These are phyloP conservation scores for Silurus asotus DNA, from an alignment of 2,113 vertebrate genomes.

Conservation along the genomic window DNA sequence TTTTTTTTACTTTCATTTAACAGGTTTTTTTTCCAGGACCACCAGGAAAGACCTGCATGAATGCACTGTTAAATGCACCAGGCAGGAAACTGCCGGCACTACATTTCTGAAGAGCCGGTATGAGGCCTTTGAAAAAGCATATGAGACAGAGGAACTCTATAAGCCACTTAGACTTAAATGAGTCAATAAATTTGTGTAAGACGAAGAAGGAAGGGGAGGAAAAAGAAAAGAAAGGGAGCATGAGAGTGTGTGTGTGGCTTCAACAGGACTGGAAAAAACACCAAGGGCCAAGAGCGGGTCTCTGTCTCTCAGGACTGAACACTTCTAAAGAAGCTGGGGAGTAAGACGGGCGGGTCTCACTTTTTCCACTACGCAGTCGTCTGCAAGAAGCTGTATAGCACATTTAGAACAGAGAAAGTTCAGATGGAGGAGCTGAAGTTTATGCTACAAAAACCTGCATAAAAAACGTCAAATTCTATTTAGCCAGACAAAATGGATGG, in stretches of 20 bases:
- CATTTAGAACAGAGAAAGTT: constrained; percentile 21
- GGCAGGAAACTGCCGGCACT: neutral
- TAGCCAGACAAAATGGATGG: neutral
- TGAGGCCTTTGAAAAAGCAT: constrained; percentile 42
- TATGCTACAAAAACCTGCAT: neutral
- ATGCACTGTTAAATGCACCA: neutral
- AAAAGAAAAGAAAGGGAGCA: neutral
- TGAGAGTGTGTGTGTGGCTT: neutral
- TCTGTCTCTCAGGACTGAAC: constrained; percentile 35
- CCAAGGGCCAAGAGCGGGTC: constrained; percentile 29
- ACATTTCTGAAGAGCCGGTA: neutral
- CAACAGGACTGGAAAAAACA: constrained; percentile 30
- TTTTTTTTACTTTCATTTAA: neutral
- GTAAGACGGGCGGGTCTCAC: constrained; percentile 40
- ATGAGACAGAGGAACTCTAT: constrained; percentile 16
- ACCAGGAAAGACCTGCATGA: constrained; percentile 9
- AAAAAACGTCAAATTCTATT: neutral
- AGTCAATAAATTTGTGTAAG: constrained; percentile 32
- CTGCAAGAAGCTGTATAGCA: constrained; percentile 34
- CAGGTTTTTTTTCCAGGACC: neutral
- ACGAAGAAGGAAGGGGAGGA: neutral
- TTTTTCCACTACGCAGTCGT: constrained; percentile 46
- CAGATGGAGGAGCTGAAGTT: constrained; percentile 38
- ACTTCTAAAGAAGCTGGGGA: constrained; percentile 39
- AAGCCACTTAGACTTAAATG: constrained; percentile 34